Evolutionary conservation across 2,888 invertebrate genomes (phyloP).

Genomic region (Salticus scenicus): DNA sequence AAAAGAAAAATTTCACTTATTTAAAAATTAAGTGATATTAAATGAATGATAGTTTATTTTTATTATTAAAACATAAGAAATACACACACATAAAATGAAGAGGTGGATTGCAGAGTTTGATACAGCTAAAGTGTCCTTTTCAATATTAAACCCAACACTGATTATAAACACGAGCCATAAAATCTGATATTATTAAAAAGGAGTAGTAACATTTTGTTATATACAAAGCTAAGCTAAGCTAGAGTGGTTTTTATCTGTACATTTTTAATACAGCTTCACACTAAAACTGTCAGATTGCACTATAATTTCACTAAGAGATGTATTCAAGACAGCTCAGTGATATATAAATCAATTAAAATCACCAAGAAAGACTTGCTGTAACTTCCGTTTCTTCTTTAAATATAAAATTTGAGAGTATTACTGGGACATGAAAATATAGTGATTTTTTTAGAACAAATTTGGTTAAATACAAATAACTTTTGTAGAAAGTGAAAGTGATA

Average conservation of each 20-base stretch:
- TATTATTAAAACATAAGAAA: too few species aligned
- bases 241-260: slow-evolving; percentile 56
- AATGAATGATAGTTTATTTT: too few species aligned
- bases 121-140: slow-evolving; percentile 17
- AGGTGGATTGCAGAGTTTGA: neutral
- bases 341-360: slow-evolving; percentile 19
- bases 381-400: too few species aligned
- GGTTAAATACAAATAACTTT: too few species aligned
- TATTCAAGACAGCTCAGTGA: slow-evolving; percentile 7
- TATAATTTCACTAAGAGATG: slow-evolving; percentile 36
- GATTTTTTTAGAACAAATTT: too few species aligned
- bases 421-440: too few species aligned
- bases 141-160: slow-evolving; percentile 33
- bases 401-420: too few species aligned
- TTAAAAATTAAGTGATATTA: too few species aligned
- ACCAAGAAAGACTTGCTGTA: neutral
- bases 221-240: slow-evolving; percentile 59
- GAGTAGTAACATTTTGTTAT: slow-evolving; percentile 59
- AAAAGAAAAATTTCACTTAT: too few species aligned
- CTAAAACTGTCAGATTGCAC: slow-evolving; percentile 56
- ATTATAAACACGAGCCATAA: slow-evolving; percentile 60
- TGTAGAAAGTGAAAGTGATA: too few species aligned
- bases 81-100: neutral
- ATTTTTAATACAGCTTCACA: slow-evolving; percentile 52
- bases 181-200: slow-evolving; percentile 62